Percentiles rank a stretch among this genome's conserved stretches.
phyloP scores from a whole-genome alignment of 2,797 vertebrate species.

The Furcifer pardalis region DNA sequence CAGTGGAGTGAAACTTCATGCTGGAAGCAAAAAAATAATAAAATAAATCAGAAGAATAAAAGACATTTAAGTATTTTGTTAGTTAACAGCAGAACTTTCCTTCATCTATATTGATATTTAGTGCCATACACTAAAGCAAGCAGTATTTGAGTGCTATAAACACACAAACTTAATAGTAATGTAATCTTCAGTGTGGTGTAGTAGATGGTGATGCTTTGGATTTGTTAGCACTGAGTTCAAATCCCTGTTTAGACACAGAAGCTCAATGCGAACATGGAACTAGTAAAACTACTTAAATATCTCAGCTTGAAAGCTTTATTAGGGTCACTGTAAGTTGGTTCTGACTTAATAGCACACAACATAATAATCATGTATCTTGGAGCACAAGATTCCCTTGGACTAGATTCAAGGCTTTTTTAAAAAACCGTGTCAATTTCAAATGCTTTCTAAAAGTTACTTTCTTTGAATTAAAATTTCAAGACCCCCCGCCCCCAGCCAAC shows the following conservation, averaged over 20 bases:
- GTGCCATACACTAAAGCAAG: no score
- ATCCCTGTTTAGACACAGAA: no score
- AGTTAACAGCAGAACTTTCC: fast-evolving
- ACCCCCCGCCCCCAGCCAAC: not conserved
- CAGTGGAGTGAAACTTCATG: constrained; percentile 82
- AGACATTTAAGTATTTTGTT: not conserved
- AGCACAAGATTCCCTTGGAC: not conserved
- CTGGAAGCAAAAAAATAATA: constrained; percentile 59
- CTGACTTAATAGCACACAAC: no score
- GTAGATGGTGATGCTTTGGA: no score
- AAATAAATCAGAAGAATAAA: not conserved
- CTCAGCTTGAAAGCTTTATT: no score
- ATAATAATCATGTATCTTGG: not conserved
- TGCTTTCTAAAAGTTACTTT: not conserved
- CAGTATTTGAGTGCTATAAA: no score
- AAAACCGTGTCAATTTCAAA: not conserved
- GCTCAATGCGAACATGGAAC: no score
- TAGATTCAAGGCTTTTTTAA: not conserved
- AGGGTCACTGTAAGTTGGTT: no score
- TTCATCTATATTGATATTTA: not conserved
- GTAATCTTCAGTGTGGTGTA: no score
- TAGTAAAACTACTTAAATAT: no score
- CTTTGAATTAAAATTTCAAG: not conserved
- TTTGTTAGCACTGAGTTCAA: no score
- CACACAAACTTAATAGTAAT: no score